These are phyloP conservation scores for Cricetomys ansorgei DNA, from an alignment of 2,113 vertebrate genomes.

Conservation along the genomic window DNA sequence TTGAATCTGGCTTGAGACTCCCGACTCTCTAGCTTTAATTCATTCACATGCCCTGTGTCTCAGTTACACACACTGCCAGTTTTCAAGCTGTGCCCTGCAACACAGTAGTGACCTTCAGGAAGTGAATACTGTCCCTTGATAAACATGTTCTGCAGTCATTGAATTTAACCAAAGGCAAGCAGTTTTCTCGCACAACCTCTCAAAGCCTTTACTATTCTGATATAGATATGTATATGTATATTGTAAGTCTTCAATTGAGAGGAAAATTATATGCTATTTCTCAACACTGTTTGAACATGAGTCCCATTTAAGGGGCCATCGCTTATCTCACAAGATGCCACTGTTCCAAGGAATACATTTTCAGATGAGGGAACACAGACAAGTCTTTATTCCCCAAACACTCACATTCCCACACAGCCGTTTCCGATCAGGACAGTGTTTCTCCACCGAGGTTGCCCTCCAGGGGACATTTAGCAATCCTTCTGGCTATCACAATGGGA, in stretches of 20 bases:
- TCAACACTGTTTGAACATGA: conserved; percentile 16
- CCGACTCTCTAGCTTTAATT: not conserved
- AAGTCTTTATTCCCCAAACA: conserved; percentile 54
- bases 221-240: not conserved
- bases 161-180: conserved; percentile 32
- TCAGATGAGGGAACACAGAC: conserved; percentile 45
- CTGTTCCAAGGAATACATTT: conserved; percentile 58
- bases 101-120: conserved; percentile 37
- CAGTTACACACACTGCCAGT: not conserved
- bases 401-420: not conserved
- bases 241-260: conserved; percentile 4
- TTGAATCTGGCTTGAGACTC: not conserved
- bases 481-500: not conserved
- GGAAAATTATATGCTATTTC: conserved; percentile 24
- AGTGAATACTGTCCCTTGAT: conserved; percentile 31
- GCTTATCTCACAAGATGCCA: conserved; percentile 62
- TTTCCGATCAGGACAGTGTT: conserved; percentile 13
- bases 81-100: not conserved
- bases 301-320: conserved; percentile 13
- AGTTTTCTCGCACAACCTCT: conserved; percentile 2
- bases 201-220: conserved; percentile 58
- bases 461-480: conserved; percentile 4
- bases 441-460: conserved; percentile 10
- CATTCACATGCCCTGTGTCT: not conserved
- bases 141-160: conserved; percentile 29